Evolutionary conservation across 1,140 invertebrate genomes (phyloP).

Genomic region (Manduca sexta): DNA sequence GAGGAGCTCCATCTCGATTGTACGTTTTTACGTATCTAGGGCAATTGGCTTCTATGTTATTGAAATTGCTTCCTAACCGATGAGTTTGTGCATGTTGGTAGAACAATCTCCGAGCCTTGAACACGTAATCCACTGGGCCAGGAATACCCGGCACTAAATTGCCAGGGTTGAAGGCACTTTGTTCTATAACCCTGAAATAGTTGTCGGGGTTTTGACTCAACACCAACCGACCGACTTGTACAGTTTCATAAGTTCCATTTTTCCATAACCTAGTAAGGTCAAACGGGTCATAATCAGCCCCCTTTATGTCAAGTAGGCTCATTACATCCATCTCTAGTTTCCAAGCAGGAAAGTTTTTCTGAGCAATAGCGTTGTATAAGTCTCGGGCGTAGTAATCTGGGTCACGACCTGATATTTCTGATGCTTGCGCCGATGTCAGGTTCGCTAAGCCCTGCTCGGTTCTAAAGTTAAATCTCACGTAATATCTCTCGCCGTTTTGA

Average conservation of each 20-base stretch:
- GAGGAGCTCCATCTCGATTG: conserved; percentile 87
- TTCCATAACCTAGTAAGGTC: conserved; percentile 85
- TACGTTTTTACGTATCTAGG: conserved; percentile 77
- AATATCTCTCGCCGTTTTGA: conserved; percentile 71
- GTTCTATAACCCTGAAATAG: conserved; percentile 89
- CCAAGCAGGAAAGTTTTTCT: conserved; percentile 80
- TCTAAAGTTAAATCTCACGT: conserved; percentile 83
- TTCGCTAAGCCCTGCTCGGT: conserved; percentile 81
- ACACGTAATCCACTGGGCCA: conserved; percentile 87
- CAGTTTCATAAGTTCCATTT: conserved; percentile 85
- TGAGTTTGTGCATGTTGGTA: conserved; percentile 91
- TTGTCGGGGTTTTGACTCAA: conserved; percentile 86
- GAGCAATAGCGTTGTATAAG: conserved; percentile 41
- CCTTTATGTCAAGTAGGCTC: conserved; percentile 66
- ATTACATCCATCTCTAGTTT: conserved; percentile 75
- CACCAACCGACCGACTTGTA: conserved; percentile 86
- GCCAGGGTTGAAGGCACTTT: conserved; percentile 87
- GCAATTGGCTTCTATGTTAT: conserved; percentile 89
- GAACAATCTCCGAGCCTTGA: conserved; percentile 87
- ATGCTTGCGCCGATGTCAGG: conserved; percentile 54
- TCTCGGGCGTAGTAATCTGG: conserved; percentile 38
- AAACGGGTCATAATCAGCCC: conserved; percentile 76
- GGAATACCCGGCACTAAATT: conserved; percentile 89
- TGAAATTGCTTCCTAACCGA: conserved; percentile 87
- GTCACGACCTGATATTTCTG: conserved; percentile 24